Base-by-base conservation (phyloP, 2,113 vertebrate genomes). In the Balaenoptera acutorostrata region DNA sequence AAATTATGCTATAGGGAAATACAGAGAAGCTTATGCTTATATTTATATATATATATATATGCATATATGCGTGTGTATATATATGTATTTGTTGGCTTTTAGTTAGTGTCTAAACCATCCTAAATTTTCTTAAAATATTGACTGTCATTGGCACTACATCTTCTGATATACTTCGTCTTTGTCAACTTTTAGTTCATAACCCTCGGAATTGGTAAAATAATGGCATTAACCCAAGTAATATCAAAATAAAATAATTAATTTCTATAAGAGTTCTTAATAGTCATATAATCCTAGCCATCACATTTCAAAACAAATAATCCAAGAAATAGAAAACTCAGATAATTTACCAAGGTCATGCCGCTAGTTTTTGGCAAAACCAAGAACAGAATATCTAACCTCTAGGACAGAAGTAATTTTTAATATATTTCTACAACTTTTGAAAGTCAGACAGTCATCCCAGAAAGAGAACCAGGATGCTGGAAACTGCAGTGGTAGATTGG, bases 1-100 rank as follows among this genome's bases (percentile, higher is more conserved):
- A 77, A 92, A 80, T 66, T 41, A 80, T 94, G 21, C 68, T 84
- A 3, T 64, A 97, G 81, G 23, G 39, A 57, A 90, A 98, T 74
- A 80, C 69, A 90, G 33, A 83, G 23, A 90, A 1, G 0, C 0
- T 21, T 64, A 95, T 95, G 85, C 14, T 39, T 74, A 61, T 5
- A 49, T 66, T 57, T 13, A 44, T 49, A 66, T n/a, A 55, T 18
- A 15, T 18, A 15, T 46, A 29, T 29, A 96, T 14, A 12, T 1
- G 59, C 3, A 27, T 59, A 6, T 52, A 23, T 78, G 33, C n/a
- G 11, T 33, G n/a, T 55, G 10, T 10, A 27, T 44, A 21, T 61
- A 96, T 12, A 13, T 1, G 63, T 4, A 33, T 71, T 23, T 95
- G 7, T 78, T 96, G 64, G 5, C 8, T 80, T 95, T 97, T 97